Base-by-base conservation (phyloP, 2,888 invertebrate genomes). In the Steromphala cineraria region DNA sequence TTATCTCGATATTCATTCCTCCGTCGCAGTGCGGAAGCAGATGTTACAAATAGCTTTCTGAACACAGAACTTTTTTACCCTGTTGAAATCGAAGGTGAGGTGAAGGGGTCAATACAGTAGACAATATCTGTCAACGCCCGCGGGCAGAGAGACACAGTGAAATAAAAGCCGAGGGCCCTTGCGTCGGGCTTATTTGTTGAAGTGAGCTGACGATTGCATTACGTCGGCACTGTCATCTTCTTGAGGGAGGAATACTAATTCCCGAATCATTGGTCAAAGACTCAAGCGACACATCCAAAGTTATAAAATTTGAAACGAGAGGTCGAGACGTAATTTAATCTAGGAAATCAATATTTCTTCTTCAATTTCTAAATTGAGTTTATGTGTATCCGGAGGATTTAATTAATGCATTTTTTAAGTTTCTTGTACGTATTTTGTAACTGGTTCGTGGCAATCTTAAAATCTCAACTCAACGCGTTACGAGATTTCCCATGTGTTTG, bases 81-180 rank as follows among this genome's bases (percentile, higher is more conserved):
- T 28, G 62, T 21, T 62, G 62, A 28, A 71, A 71, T 71, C 71
- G 71, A 71, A 31, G 71, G 19, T 36, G 71, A 71, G 36, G 71
- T 28, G 28, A 19, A 71, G 40, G 31, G 71, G 71, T 71, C 71
- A 71, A 71, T 71, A 71, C 31, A 10, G 71, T 40, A 71, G 71
- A 71, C 71, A 71, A 71, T 71, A 71, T 36, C 71, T 36, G 71
- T 71, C 71, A 71, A 71, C 71, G 40, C 71, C 71, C 40, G 28
- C 71, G n/a, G 36, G 71, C 71, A 7, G n/a, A n/a, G 71, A 71
- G 71, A 36, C 71, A 71, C 15, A 36, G 71, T n/a, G 40, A 17
- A 36, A 36, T 28, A 71, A 71, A 31, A 31, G 71, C 40, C 40
- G 17, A 31, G 71, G 24, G 31, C 71, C 71, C 36, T 71, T 71